Base-by-base conservation (phyloP, 2,113 vertebrate species). In the Epinephelus fuscoguttatus region DNA sequence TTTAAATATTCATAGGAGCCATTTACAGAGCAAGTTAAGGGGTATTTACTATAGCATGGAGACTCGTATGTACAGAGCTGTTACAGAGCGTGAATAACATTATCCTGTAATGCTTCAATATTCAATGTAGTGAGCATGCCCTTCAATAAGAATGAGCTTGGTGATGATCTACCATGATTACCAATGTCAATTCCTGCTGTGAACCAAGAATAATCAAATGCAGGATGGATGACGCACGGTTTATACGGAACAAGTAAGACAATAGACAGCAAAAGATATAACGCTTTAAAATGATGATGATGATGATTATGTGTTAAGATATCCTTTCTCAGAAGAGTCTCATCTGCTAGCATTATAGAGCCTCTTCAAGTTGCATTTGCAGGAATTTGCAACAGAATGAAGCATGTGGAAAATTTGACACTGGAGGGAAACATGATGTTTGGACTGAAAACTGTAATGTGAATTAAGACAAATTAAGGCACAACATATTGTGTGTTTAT, bases 121-220 rank as follows among this genome's bases (percentile, higher is more conserved):
- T 56, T 78, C 50, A 66, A 21, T 50, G 66, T 17, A 18, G 57
- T 56, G 47, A 66, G 69, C 25, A 62, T 37, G 37, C 8, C 14
- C 40, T 80, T 68, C 72, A 50, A 83, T 77, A 72, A 60, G 78
- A 78, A 86, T 71, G 11, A 87, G 57, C 63, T 75, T 61, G 17
- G 42, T 80, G 62, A 74, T 82, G 47, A 75, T 86, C 25, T 21
- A 56, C 61, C 14, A 80, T 84, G 78, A 90, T 81, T 84, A 87
- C 25, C 25, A 67, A 50, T 17, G 47, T 55, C 63, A 49, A 47
- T 68, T 81, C 68, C 69, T 74, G 84, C 82, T 79, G 70, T 78
- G 82, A 85, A 62, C 62, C 74, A 86, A 70, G 40, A 76, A 78
- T 70, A 84, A 91, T 85, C 70, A 86, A 57, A 50, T 55, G 52